These are phyloP conservation scores for Apotomis betuletana DNA, from an alignment of 2,888 invertebrate genomes.

Conservation along the genomic window DNA sequence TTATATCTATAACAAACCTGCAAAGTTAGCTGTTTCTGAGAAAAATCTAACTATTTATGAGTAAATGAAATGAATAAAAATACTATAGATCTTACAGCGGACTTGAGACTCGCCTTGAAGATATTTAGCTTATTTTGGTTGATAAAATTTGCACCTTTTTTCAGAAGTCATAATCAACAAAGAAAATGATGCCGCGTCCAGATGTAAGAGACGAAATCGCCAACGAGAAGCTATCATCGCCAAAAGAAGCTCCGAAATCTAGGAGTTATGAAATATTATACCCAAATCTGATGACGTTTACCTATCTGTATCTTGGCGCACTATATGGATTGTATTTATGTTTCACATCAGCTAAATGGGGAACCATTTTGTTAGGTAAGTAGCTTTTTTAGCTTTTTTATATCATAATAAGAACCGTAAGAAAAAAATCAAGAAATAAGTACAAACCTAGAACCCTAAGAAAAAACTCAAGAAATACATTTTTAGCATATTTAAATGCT, in stretches of 20 bases:
- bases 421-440: too few relatives aligned
- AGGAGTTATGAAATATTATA: slow-evolving; percentile 54
- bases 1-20: too few relatives aligned
- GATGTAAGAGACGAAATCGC: neutral
- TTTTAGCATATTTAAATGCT: too few relatives aligned
- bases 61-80: too few relatives aligned
- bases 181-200: neutral
- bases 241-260: slow-evolving; percentile 44
- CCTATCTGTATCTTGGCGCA: slow-evolving; percentile 55
- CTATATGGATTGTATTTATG: slow-evolving; percentile 57
- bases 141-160: neutral
- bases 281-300: slow-evolving; percentile 52
- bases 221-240: slow-evolving; percentile 37
- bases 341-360: slow-evolving; percentile 56
- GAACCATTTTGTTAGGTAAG: slow-evolving; percentile 55
- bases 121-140: too few relatives aligned
- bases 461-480: too few relatives aligned
- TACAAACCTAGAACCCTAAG: too few relatives aligned
- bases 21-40: too few relatives aligned
- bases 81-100: too few relatives aligned
- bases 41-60: too few relatives aligned
- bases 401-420: too few relatives aligned
- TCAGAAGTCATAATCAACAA: slow-evolving; percentile 21
- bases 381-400: neutral
- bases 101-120: too few relatives aligned